These are phyloP conservation scores for Eutrigla gurnardus DNA, from an alignment of 2,797 vertebrate genomes.

Conservation along the genomic window DNA sequence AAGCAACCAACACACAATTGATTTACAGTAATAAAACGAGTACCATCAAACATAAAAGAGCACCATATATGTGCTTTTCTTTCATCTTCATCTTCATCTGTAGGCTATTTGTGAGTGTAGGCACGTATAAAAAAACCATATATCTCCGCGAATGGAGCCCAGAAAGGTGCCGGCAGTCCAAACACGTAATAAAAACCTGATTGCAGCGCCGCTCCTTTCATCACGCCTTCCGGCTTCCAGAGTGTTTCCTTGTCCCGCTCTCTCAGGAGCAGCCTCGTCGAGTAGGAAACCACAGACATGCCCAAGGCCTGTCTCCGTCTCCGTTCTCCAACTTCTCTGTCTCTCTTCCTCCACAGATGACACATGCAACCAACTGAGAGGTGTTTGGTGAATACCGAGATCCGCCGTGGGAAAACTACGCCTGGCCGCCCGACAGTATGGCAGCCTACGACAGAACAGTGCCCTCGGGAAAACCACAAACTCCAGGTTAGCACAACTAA, in stretches of 20 bases:
- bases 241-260: constrained; percentile 38
- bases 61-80: not conserved
- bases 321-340: constrained; percentile 22
- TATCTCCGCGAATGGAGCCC: not conserved
- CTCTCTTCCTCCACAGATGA: constrained; percentile 18
- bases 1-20: not conserved
- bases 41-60: not conserved
- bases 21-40: not conserved
- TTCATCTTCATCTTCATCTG: constrained; percentile 14
- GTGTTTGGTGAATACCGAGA: constrained; percentile 5
- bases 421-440: not conserved
- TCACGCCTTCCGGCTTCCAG: constrained; percentile 9
- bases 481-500: not conserved
- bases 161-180: constrained; percentile 12
- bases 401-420: not conserved
- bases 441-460: not conserved
- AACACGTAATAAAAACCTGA: constrained; percentile 15
- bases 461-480: not conserved
- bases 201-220: constrained; percentile 4
- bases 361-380: constrained; percentile 26
- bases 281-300: constrained; percentile 38
- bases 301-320: constrained; percentile 22
- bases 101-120: constrained; percentile 11
- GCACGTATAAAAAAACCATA: too few species aligned
- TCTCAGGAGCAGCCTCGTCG: constrained; percentile 11